A percentile compares a stretch with the other conserved stretches of the same genome.
These are phyloP conservation scores for Chionis minor DNA, from an alignment of 2,113 vertebrate species.

Conservation along the genomic window DNA sequence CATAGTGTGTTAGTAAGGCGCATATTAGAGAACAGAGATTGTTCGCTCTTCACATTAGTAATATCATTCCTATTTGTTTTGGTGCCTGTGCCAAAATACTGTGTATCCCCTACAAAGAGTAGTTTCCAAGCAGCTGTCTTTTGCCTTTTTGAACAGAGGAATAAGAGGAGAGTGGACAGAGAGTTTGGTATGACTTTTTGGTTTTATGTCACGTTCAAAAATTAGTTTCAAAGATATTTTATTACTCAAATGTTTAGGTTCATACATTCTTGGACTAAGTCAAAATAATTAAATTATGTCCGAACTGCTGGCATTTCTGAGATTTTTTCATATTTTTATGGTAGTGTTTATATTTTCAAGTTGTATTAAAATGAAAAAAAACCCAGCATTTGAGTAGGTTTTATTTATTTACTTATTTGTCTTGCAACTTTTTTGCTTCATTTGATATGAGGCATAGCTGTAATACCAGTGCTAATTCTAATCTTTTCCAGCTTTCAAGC, in stretches of 20 bases:
- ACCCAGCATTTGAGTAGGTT: accelerated
- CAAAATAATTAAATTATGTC: neutral
- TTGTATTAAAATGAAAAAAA: neutral
- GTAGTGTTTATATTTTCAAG: neutral
- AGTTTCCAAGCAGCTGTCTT: neutral
- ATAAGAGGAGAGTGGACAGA: neutral
- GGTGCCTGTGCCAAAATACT: neutral
- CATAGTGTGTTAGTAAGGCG: neutral
- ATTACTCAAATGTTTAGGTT: neutral
- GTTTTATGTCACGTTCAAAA: neutral
- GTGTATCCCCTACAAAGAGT: neutral
- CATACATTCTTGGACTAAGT: neutral
- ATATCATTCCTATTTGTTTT: neutral
- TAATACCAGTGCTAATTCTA: neutral
- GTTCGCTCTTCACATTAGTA: neutral
- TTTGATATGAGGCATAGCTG: neutral
- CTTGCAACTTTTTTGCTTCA: neutral
- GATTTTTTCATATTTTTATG: neutral
- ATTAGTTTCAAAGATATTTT: neutral
- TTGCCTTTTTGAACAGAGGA: neutral
- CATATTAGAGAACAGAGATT: neutral
- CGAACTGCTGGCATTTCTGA: neutral
- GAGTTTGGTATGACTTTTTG: neutral
- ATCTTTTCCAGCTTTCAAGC: neutral
- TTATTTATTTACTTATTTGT: neutral